These are phyloP conservation scores for Apis cerana DNA, from an alignment of 1,140 invertebrate species.

Conservation along the genomic window DNA sequence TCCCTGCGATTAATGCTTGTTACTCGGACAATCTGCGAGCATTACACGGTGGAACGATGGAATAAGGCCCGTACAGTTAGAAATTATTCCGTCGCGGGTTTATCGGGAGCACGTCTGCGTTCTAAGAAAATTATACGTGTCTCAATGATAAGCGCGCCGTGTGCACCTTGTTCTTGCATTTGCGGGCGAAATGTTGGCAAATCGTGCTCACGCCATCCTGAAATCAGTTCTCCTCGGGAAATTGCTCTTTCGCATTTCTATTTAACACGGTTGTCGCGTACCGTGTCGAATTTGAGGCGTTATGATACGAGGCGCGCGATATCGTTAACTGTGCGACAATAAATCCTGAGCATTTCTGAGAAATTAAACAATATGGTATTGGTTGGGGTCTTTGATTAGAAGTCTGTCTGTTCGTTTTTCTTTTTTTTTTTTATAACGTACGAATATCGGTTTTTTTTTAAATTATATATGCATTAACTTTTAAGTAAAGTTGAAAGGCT, in stretches of 20 bases:
- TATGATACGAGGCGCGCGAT: too few relatives aligned
- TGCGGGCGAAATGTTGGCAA: not conserved
- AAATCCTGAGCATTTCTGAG: too few relatives aligned
- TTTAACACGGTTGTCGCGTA: not conserved
- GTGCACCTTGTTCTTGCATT: slow-evolving; percentile 15
- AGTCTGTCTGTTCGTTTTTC: too few relatives aligned
- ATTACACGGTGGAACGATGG: slow-evolving; percentile 23
- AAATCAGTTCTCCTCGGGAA: not conserved
- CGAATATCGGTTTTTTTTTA: too few relatives aligned
- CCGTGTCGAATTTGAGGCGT: not conserved
- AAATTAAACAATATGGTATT: too few relatives aligned
- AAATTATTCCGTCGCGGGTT: slow-evolving; percentile 35
- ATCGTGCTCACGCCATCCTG: not conserved
- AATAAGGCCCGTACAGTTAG: slow-evolving; percentile 30
- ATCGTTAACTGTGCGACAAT: too few relatives aligned
- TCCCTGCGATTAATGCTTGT: slow-evolving; percentile 25
- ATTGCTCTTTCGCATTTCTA: not conserved
- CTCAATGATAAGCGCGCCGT: slow-evolving; percentile 16
- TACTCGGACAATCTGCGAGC: slow-evolving; percentile 27
- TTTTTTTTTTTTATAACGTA: too few relatives aligned
- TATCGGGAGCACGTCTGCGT: slow-evolving; percentile 36
- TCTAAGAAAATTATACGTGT: slow-evolving; percentile 27
- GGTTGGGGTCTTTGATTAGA: too few relatives aligned
- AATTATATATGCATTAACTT: too few relatives aligned
- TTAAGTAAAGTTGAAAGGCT: too few relatives aligned